Evolutionary conservation across 1,140 invertebrate genomes (phyloP).

Genomic region (Aphaenogaster ashmeadi): DNA sequence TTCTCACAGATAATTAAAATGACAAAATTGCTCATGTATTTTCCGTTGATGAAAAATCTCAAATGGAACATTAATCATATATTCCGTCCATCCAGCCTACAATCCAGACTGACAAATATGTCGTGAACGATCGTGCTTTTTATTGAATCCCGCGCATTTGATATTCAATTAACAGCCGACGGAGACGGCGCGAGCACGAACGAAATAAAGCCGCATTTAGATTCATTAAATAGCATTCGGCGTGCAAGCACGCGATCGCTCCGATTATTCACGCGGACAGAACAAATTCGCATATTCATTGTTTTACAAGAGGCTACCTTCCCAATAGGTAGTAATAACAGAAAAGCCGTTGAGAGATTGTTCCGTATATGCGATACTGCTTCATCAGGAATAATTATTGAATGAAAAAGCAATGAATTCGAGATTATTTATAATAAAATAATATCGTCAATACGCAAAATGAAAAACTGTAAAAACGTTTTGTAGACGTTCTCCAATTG

Average conservation of each 20-base stretch:
- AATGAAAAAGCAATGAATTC: background rate
- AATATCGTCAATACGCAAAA: background rate
- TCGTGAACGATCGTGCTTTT: conserved; percentile 44
- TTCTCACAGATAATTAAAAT: conserved; percentile 33
- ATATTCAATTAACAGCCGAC: conserved; percentile 37
- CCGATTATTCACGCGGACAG: conserved; percentile 42
- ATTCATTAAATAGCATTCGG: conserved; percentile 51
- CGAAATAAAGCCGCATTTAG: conserved; percentile 49
- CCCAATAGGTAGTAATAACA: background rate
- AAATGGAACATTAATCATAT: conserved; percentile 50
- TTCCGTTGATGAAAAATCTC: conserved; percentile 24
- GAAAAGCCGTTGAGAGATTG: background rate
- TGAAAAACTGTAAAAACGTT: background rate
- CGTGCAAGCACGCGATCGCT: background rate
- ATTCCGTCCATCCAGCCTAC: conserved; percentile 13
- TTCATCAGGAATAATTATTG: background rate
- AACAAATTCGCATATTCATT: conserved; percentile 5
- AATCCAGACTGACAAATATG: conserved; percentile 46
- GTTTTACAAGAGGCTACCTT: conserved; percentile 1
- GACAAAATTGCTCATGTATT: background rate
- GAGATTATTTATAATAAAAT: background rate
- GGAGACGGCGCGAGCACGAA: conserved; percentile 7
- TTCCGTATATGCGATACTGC: background rate
- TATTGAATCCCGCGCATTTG: conserved; percentile 31
- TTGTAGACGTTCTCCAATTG: background rate